Base-by-base conservation (phyloP, 2,888 invertebrate genomes). In the Aleiodes leptofemur region DNA sequence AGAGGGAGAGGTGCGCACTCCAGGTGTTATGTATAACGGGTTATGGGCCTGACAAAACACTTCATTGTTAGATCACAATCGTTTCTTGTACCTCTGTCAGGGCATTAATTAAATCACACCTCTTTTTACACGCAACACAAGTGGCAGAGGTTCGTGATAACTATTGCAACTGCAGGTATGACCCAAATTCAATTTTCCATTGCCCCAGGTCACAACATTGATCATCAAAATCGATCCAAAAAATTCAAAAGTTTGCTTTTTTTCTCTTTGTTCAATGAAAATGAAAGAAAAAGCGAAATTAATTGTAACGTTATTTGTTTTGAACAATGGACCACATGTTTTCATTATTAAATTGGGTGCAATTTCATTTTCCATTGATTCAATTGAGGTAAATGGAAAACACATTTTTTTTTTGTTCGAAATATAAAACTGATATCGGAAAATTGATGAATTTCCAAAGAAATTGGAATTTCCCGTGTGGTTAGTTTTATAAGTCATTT, bases 71-170 rank as follows among this genome's bases (percentile, higher is more conserved):
- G 81, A 80, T 82, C 81, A 80, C 80, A 82, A 83, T 83, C 79
- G 78, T 80, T 80, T 76, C 70, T 72, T 76, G 78, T 77, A 80
- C 70, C 76, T 69, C 76, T 55, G 79, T 79, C 72, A 72, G 16
- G 70, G 59, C 77, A 83, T 80, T 83, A 82, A 84, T 84, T 82
- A 80, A 80, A 82, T 83, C 78, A 79, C 78, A 73, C 75, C 76
- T 76, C 51, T 51, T 59, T 71, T 76, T 72, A 76, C 79, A 80
- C 78, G 79, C 79, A 77, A 78, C 23, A 71, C 31, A 59, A 23
- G 31, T 59, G 14, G 34, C 23, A 29, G 59, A 71, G 13, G 31
- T 34, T 34, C 71, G n/a, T 5, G 51, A 51, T 59, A 59, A 57
- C 69, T 8, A 53, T 69, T 69, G 13, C 34, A 23, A 57, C 43